Percentiles rank a stretch among this genome's conserved stretches.
Conservation (phyloP, 2,113 vertebrate genomes). For the Apus apus region DNA sequence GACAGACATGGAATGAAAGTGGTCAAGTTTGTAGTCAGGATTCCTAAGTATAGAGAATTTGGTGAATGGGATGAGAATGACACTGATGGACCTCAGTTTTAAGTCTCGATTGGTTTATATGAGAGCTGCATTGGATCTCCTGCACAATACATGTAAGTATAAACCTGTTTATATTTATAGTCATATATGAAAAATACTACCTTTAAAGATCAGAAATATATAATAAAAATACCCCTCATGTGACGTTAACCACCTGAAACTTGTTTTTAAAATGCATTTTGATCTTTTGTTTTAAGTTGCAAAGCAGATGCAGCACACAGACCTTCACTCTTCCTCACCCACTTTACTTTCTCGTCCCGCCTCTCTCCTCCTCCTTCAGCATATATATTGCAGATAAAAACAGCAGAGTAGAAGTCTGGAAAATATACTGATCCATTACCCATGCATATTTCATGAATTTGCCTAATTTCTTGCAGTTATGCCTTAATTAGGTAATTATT, state of each 20-base stretch:
- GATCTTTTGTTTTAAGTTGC: background rate
- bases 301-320: background rate
- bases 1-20: background rate
- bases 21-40: background rate
- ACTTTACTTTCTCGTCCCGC: background rate
- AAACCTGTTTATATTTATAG: background rate
- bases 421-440: conserved; percentile 18
- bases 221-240: background rate
- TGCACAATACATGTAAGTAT: rapidly evolving
- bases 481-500: conserved; percentile 58
- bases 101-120: background rate
- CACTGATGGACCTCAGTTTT: background rate
- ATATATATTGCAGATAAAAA: conserved; percentile 12
- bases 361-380: background rate
- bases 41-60: background rate
- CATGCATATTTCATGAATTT: conserved; percentile 49
- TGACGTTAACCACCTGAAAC: background rate
- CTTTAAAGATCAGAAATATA: background rate
- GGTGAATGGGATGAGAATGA: background rate
- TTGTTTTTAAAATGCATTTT: background rate
- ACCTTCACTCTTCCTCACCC: background rate
- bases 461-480: conserved; percentile 25
- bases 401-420: background rate
- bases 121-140: background rate
- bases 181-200: background rate